phyloP scores from a whole-genome alignment of 2,113 vertebrate species.

The Poicephalus gulielmi region DNA sequence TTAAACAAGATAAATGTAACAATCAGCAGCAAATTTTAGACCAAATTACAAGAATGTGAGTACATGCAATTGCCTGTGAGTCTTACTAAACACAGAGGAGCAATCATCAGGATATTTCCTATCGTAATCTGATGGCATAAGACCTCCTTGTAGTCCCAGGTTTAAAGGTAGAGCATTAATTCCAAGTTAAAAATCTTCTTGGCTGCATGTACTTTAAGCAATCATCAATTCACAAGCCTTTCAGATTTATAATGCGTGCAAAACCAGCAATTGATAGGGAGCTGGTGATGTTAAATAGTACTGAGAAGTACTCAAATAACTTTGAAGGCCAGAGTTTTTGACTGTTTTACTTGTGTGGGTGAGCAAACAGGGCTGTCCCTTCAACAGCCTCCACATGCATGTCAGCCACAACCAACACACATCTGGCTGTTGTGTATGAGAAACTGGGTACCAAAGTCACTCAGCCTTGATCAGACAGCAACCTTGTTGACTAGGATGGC shows the following conservation, averaged over 20 bases:
- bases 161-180: not conserved
- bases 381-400: fast-evolving
- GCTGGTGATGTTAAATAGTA: not conserved
- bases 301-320: not conserved
- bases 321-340: not conserved
- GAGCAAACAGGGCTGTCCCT: not conserved
- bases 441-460: fast-evolving
- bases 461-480: not conserved
- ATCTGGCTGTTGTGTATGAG: not conserved
- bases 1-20: not conserved
- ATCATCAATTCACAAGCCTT: not conserved
- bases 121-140: not conserved
- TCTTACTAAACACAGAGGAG: not conserved
- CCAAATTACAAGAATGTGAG: not conserved
- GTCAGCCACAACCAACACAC: not conserved
- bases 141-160: not conserved
- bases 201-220: not conserved
- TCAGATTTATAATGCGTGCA: not conserved
- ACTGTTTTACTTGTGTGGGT: not conserved
- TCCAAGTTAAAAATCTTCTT: not conserved
- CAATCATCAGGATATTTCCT: not conserved
- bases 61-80: not conserved
- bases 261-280: not conserved
- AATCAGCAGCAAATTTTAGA: not conserved
- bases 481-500: not conserved